phyloP scores from a whole-genome alignment of 2,113 vertebrate species.

The Chionodraco myersi region DNA sequence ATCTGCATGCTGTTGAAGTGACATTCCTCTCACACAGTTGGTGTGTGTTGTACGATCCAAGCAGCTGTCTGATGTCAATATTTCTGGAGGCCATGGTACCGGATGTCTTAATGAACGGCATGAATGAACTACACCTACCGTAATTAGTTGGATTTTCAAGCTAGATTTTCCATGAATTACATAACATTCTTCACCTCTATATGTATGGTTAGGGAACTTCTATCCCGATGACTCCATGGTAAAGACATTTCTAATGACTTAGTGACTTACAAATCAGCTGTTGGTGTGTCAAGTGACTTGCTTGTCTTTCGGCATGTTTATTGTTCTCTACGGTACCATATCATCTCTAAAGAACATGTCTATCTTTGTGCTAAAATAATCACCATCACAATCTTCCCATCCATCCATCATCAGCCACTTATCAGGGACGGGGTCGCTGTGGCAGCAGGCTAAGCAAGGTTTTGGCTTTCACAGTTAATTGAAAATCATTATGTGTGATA shows the following conservation, averaged over 20 bases:
- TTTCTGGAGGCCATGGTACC: constrained; percentile 45
- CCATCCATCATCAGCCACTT: no score
- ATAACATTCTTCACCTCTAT: constrained; percentile 13
- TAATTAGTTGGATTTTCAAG: constrained; percentile 38
- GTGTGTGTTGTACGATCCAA: constrained; percentile 51
- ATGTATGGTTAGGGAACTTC: constrained; percentile 16
- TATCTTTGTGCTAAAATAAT: background rate
- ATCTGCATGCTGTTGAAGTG: constrained; percentile 72
- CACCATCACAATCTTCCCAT: background rate
- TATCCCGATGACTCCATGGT: background rate
- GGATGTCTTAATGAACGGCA: constrained; percentile 53
- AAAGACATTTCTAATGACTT: background rate
- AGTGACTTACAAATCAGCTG: background rate
- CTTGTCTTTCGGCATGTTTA: background rate
- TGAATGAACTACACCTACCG: constrained; percentile 29
- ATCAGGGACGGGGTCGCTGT: accelerated
- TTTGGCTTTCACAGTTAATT: background rate
- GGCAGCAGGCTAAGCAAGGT: background rate
- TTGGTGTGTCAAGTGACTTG: background rate
- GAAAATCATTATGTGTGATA: background rate
- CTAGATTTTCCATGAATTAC: constrained; percentile 42
- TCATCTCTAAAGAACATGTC: background rate
- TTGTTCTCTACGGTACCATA: background rate
- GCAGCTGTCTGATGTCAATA: constrained; percentile 73
- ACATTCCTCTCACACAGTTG: constrained; percentile 52